These are phyloP conservation scores for Therioaphis trifolii DNA, from an alignment of 2,888 invertebrate species.

Conservation along the genomic window DNA sequence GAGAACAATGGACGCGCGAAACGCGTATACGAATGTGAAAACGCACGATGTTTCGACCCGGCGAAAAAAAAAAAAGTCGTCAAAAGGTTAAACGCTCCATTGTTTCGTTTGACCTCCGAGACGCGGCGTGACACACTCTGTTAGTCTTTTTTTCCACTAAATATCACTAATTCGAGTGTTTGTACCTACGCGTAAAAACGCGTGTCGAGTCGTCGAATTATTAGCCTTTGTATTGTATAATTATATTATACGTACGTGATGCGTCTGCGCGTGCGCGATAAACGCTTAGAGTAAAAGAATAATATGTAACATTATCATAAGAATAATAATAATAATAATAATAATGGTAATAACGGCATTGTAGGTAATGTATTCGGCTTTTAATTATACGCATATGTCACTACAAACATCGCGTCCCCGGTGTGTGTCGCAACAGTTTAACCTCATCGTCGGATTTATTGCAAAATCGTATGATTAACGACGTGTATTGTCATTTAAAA, in stretches of 20 bases:
- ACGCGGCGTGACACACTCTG: not conserved
- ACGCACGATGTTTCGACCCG: not conserved
- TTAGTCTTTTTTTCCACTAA: not conserved
- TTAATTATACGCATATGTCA: not conserved
- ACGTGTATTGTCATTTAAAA: too few relatives aligned
- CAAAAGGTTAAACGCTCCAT: conserved; percentile 41
- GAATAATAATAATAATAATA: too few relatives aligned
- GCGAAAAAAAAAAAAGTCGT: conserved; percentile 18
- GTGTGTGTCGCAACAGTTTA: not conserved
- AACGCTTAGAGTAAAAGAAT: too few relatives aligned
- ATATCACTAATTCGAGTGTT: not conserved
- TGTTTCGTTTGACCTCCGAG: conserved; percentile 5
- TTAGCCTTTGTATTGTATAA: not conserved
- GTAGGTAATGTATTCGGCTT: not conserved
- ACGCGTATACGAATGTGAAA: not conserved
- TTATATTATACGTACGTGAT: not conserved
- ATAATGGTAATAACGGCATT: not conserved
- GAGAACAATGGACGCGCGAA: not conserved
- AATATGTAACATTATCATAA: too few relatives aligned
- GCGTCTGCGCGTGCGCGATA: not conserved
- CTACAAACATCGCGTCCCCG: too few relatives aligned
- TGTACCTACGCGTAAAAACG: too few relatives aligned
- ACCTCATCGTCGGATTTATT: not conserved
- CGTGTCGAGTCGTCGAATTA: not conserved
- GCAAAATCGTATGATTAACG: not conserved